Evolutionary conservation across 2,113 vertebrate genomes (phyloP).

Genomic region (Orycteropus afer): DNA sequence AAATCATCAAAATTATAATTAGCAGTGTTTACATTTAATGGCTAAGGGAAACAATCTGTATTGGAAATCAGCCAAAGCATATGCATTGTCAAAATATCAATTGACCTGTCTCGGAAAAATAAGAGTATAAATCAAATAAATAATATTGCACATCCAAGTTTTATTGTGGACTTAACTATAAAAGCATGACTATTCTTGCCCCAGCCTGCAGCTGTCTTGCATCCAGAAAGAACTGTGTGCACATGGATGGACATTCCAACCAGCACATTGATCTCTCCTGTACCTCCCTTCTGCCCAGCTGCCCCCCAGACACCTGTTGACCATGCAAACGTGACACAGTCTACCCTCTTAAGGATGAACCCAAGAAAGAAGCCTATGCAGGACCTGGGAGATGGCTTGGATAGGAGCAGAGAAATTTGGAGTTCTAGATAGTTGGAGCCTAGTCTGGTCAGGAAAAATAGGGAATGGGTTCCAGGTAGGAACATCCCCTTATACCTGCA

Average conservation of each 20-base stretch:
- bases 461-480: neutral
- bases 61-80: neutral
- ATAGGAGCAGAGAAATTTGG: neutral
- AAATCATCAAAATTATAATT: neutral
- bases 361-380: neutral
- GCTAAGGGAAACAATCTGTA: neutral
- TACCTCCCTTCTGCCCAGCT: neutral
- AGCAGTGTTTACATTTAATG: neutral
- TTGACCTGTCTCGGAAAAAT: constrained; percentile 10
- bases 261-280: neutral
- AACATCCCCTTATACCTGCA: neutral
- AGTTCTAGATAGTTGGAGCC: neutral
- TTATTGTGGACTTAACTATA: neutral
- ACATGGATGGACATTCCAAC: neutral
- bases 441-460: neutral
- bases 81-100: neutral
- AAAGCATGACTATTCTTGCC: neutral
- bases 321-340: neutral
- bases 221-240: neutral
- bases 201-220: neutral
- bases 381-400: neutral
- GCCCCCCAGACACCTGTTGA: neutral
- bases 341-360: neutral
- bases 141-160: neutral
- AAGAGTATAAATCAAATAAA: constrained; percentile 35